phyloP scores from a whole-genome alignment of 2,797 vertebrate species.

The Cyprinodon diabolis region DNA sequence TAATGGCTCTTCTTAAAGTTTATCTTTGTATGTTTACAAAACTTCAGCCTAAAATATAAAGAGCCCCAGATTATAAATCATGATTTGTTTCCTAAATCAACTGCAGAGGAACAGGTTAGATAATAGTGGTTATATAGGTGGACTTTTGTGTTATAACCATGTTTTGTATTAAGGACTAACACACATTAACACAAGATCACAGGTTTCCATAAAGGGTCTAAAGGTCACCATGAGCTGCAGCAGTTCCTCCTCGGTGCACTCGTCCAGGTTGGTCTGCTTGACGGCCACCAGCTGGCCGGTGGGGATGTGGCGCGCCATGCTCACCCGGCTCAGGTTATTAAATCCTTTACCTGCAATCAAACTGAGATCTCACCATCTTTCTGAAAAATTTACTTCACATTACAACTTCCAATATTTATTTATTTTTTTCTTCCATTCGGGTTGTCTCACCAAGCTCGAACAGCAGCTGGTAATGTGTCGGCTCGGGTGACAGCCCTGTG shows the following conservation, averaged over 20 bases:
- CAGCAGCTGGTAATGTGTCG: slow-evolving; percentile 93
- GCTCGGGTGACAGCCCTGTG: slow-evolving; percentile 82
- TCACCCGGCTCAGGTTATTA: slow-evolving; percentile 91
- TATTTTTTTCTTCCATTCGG: not conserved
- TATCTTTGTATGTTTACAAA: no score
- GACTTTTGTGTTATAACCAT: no score
- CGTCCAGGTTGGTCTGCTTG: slow-evolving; percentile 94
- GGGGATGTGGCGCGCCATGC: slow-evolving; percentile 90
- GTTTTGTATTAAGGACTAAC: not conserved
- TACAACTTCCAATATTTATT: no score
- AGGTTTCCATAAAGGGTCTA: not conserved
- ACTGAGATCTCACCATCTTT: not conserved
- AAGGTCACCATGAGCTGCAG: slow-evolving; percentile 89
- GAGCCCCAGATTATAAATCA: no score
- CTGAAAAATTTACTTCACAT: not conserved
- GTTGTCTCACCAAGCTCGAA: slow-evolving; percentile 89
- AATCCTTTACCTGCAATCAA: slow-evolving; percentile 86
- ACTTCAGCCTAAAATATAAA: no score
- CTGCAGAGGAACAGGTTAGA: not conserved
- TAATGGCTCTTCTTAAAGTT: no score
- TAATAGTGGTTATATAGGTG: not conserved
- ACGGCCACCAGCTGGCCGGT: slow-evolving; percentile 89
- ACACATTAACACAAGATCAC: not conserved
- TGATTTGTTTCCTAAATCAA: not conserved
- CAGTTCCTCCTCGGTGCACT: slow-evolving; percentile 93